Evolutionary conservation across 1,140 invertebrate genomes (phyloP), one percentile per base, ranked within the genome.

Genomic region (Pemphigus obesinymphae): DNA sequence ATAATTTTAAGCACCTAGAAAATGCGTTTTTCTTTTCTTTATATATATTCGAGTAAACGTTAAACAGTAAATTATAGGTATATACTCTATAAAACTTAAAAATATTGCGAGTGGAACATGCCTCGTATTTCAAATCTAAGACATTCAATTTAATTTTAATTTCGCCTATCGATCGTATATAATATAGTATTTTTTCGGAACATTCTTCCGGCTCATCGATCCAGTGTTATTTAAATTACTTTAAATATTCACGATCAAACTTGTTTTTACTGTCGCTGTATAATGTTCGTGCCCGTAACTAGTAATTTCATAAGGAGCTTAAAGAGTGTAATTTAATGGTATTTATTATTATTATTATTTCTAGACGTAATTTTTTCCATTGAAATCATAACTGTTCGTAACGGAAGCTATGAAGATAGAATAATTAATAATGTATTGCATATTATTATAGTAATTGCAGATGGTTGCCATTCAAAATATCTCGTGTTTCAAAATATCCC

Each of bases 1-100:
- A 45, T 70, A 70, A 43, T 43, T 70, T 26, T 8, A 26, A 70
- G 68, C 68, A 70, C 68, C 68, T 70, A 70, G 23, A 70, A 70
- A 26, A 45, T 70, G 68, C 37, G n/a, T 29, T 70, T 45, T 70
- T n/a, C 66, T 23, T 70, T 70, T 70, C 40, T 13, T 23, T 23
- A 23, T 7, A 6, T 23, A 23, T 7, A 6, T 20, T 50, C 15
- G 1, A 53, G 23, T 53, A 7, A 53, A 53, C 20, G 8, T 3
- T 53, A 53, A 53, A 53, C 3, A 2, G 43, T 45, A 50, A 50
- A 50, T 23, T 55, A 23, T 55, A 53, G 17, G 48, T 50, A 48
- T 66, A 68, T 68, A 68, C 66, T 37, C 23, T 13, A 23, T 34
- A 23, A 15, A 23, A 43, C 1, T 68, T 23, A 26, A 6, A 68